A percentile compares a stretch with the other conserved stretches of the same genome.
These are phyloP conservation scores for Sternotherus odoratus DNA, from an alignment of 2,797 vertebrate genomes.

Conservation along the genomic window DNA sequence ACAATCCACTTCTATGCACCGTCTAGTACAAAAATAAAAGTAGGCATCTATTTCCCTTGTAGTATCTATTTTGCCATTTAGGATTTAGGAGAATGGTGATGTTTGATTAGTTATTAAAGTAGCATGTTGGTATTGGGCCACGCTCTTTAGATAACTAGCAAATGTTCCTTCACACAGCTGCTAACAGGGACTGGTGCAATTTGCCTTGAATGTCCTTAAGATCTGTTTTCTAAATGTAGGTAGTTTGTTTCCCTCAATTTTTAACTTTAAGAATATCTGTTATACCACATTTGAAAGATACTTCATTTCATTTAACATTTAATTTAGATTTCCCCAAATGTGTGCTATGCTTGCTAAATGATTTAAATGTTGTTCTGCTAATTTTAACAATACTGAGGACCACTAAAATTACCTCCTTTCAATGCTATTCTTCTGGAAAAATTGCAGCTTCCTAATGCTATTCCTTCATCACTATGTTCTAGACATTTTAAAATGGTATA, in stretches of 20 bases:
- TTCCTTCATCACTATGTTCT: neutral
- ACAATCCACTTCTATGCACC: neutral
- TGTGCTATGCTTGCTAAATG: neutral
- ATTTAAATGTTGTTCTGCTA: neutral
- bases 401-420: neutral
- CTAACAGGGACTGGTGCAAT: neutral
- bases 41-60: neutral
- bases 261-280: neutral
- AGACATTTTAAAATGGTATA: neutral
- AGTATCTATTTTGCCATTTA: neutral
- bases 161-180: neutral
- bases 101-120: neutral
- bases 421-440: neutral
- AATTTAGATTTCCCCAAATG: neutral
- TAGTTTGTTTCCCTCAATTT: neutral
- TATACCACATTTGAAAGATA: neutral
- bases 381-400: neutral
- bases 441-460: neutral
- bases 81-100: neutral
- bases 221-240: neutral
- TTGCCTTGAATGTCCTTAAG: neutral
- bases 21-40: neutral
- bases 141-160: neutral
- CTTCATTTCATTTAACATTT: slow-evolving; percentile 10
- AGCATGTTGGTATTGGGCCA: neutral